phyloP scores from a whole-genome alignment of 2,888 invertebrate species.

The Drosophila leonis region DNA sequence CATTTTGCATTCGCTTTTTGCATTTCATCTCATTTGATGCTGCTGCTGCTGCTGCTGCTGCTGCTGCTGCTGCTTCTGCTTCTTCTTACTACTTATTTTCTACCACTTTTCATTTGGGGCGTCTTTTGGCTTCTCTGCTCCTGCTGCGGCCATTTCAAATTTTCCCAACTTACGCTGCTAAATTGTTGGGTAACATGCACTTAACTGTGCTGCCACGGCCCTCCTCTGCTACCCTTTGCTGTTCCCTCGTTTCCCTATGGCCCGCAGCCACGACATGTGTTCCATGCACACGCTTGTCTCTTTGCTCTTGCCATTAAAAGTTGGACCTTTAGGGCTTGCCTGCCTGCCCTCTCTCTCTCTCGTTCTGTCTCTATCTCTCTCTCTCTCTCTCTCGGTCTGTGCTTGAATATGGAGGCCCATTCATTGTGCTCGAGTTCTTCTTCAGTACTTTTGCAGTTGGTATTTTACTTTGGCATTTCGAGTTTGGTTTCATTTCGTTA shows the following conservation, averaged over 20 bases:
- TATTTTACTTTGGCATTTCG: conserved; percentile 65
- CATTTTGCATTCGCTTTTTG: conserved; percentile 2
- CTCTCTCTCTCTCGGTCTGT: not conserved
- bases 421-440: conserved; percentile 53
- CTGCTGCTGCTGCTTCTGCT: not conserved
- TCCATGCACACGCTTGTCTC: conserved; percentile 63
- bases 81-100: conserved; percentile 6
- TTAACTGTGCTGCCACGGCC: conserved; percentile 63
- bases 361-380: not conserved
- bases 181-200: conserved; percentile 82
- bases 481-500: conserved; percentile 64
- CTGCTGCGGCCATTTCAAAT: conserved; percentile 74
- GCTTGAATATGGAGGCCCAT: conserved; percentile 45
- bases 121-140: conserved; percentile 28
- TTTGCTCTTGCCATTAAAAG: conserved; percentile 78
- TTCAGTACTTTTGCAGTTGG: conserved; percentile 57
- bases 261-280: conserved; percentile 80
- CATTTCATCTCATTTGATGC: conserved; percentile 12
- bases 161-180: conserved; percentile 77
- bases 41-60: not conserved
- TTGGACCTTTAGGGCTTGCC: conserved; percentile 68
- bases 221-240: not conserved
- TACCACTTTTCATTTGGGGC: conserved; percentile 13
- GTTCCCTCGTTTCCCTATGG: conserved; percentile 4
- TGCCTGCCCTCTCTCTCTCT: not conserved